These are phyloP conservation scores for Psittacara wagleri DNA, from an alignment of 2,113 vertebrate genomes.

Conservation along the genomic window DNA sequence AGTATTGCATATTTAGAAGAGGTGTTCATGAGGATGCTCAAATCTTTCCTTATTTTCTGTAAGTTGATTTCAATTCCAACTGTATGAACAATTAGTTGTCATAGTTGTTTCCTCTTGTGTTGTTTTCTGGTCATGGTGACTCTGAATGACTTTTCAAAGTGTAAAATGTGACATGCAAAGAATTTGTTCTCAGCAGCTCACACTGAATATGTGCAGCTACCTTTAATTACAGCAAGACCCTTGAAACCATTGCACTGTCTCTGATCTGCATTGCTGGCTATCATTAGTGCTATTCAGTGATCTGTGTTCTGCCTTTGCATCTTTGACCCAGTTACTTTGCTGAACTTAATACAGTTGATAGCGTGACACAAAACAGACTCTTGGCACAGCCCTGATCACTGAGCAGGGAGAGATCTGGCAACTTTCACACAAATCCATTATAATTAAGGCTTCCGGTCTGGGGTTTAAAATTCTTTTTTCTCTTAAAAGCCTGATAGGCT, in stretches of 20 bases:
- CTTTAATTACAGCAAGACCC: neutral
- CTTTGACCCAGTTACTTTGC: slow-evolving; percentile 55
- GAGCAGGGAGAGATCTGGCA: slow-evolving; percentile 55
- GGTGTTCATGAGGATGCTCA: neutral
- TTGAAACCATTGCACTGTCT: neutral
- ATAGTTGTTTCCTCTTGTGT: neutral
- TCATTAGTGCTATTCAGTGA: slow-evolving; percentile 17
- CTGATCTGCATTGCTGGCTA: neutral
- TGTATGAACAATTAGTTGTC: neutral
- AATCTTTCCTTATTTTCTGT: neutral
- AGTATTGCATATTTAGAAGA: neutral
- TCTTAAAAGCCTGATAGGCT: neutral
- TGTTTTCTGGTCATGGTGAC: neutral
- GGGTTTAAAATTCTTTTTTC: slow-evolving; percentile 20
- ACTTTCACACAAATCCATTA: slow-evolving; percentile 52
- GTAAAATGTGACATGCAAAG: neutral
- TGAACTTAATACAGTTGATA: slow-evolving; percentile 36
- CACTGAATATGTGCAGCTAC: neutral
- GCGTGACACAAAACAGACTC: slow-evolving; percentile 60
- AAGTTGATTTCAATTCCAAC: neutral
- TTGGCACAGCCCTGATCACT: slow-evolving; percentile 44
- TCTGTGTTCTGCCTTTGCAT: slow-evolving; percentile 21
- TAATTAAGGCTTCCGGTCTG: slow-evolving; percentile 55
- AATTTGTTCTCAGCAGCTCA: neutral
- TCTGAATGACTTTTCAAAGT: neutral